phyloP scores from a whole-genome alignment of 2,113 vertebrate genomes.

The Andinoacara biseriatus region DNA sequence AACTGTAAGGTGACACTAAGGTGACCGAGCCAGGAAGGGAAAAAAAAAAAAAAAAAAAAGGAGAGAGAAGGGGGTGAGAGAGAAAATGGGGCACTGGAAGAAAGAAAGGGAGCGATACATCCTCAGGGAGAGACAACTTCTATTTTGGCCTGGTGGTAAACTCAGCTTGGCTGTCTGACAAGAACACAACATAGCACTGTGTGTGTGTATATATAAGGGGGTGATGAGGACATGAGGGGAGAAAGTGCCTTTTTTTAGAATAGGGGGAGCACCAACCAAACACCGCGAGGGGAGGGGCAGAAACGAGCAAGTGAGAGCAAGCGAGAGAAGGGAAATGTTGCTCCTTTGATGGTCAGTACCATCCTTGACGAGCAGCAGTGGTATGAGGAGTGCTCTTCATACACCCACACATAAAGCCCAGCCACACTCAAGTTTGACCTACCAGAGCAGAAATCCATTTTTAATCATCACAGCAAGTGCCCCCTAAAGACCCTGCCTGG shows the following conservation, averaged over 20 bases:
- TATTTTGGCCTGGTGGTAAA: slow-evolving; percentile 62
- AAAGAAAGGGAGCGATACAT: neutral
- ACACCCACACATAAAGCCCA: slow-evolving; percentile 23
- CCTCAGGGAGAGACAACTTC: slow-evolving; percentile 55
- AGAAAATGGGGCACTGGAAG: neutral
- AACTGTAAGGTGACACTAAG: slow-evolving; percentile 63
- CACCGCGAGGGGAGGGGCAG: neutral
- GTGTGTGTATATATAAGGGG: neutral
- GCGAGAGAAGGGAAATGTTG: neutral
- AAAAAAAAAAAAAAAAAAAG: neutral
- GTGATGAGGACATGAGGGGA: neutral
- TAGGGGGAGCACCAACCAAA: slow-evolving; percentile 16
- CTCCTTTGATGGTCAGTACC: neutral
- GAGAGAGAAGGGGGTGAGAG: neutral
- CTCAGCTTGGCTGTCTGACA: slow-evolving; percentile 54
- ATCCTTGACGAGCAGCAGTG: slow-evolving; percentile 11
- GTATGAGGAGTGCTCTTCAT: slow-evolving; percentile 16
- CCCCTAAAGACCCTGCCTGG: slow-evolving; percentile 16
- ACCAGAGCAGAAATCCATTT: slow-evolving; percentile 45
- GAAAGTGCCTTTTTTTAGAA: slow-evolving; percentile 47
- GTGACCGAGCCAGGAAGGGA: neutral
- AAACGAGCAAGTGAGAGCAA: neutral
- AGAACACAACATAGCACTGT: slow-evolving; percentile 1
- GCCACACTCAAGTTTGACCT: slow-evolving; percentile 23
- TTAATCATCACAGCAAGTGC: slow-evolving; percentile 38